These are phyloP conservation scores for Carabus problematicus DNA, from an alignment of 2,888 invertebrate species.

Conservation along the genomic window DNA sequence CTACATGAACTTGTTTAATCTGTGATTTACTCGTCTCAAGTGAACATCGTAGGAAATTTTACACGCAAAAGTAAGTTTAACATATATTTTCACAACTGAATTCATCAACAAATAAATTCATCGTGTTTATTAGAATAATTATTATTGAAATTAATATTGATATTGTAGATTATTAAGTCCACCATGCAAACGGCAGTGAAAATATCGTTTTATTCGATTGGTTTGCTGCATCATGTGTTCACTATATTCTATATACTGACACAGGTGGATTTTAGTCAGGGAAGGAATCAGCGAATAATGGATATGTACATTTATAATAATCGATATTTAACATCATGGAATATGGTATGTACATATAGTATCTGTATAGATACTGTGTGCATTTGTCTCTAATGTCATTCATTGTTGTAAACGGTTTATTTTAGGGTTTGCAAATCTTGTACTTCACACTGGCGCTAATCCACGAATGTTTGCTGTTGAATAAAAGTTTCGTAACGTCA, in stretches of 20 bases:
- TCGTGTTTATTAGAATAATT: too few species aligned
- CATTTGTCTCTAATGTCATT: slow-evolving; percentile 9
- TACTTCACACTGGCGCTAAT: slow-evolving; percentile 40
- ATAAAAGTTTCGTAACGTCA: slow-evolving; percentile 19
- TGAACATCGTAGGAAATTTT: too few species aligned
- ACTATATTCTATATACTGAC: slow-evolving; percentile 7
- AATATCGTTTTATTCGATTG: slow-evolving; percentile 23
- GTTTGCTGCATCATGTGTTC: slow-evolving; percentile 30
- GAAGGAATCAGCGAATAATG: slow-evolving; percentile 36
- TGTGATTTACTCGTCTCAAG: too few species aligned
- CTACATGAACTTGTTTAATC: too few species aligned
- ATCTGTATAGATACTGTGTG: slow-evolving; percentile 27
- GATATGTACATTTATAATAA: slow-evolving; percentile 44
- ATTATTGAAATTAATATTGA: too few species aligned
- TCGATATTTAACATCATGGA: slow-evolving; percentile 46
- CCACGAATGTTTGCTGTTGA: slow-evolving; percentile 34
- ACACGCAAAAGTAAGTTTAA: too few species aligned
- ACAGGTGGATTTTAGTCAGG: slow-evolving; percentile 23
- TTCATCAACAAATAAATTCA: too few species aligned
- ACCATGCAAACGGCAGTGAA: slow-evolving; percentile 28
- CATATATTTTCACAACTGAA: too few species aligned
- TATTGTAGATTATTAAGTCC: slow-evolving; percentile 4
- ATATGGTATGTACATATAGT: slow-evolving; percentile 42
- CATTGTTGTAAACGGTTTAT: too few species aligned
- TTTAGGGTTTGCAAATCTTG: slow-evolving; percentile 42